Percentiles rank a stretch among this genome's conserved stretches.
Conservation (phyloP, 2,797 vertebrate genomes). For the Melanotaenia maccullochi region DNA sequence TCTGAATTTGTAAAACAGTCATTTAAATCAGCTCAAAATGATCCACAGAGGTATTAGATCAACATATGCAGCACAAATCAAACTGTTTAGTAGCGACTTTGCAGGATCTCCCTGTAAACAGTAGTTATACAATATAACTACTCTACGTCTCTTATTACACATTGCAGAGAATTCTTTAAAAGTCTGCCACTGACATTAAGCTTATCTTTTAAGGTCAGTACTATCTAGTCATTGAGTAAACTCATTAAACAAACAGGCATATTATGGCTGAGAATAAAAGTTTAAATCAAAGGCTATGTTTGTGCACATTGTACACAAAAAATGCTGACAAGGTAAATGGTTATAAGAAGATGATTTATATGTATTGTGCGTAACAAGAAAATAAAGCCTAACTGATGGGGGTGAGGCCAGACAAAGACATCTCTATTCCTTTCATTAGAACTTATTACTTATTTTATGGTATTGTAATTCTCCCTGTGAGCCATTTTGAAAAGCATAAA, state of each 20-base stretch:
- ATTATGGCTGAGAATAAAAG: slow-evolving; percentile 11
- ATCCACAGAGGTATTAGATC: not conserved
- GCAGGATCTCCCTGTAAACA: not conserved
- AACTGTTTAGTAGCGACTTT: too few species aligned
- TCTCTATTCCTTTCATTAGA: slow-evolving; percentile 43
- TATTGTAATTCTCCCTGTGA: slow-evolving; percentile 80
- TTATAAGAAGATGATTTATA: slow-evolving; percentile 1
- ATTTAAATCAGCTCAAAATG: not conserved
- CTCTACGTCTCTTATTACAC: not conserved
- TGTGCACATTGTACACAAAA: not conserved
- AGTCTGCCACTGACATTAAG: not conserved
- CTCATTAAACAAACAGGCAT: not conserved
- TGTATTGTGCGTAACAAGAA: slow-evolving; percentile 6
- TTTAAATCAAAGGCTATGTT: not conserved
- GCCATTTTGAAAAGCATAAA: slow-evolving; percentile 76
- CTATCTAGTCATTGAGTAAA: slow-evolving; percentile 4
- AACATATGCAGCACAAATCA: not conserved
- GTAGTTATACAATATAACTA: not conserved
- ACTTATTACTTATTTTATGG: slow-evolving; percentile 72
- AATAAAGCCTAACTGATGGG: slow-evolving; percentile 6
- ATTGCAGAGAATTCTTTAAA: not conserved
- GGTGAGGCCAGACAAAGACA: slow-evolving; percentile 31
- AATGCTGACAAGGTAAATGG: not conserved
- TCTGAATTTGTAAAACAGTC: not conserved
- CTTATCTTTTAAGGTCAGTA: not conserved